Evolutionary conservation across 1,140 invertebrate genomes (phyloP).

Genomic region (Drosophila insularis): DNA sequence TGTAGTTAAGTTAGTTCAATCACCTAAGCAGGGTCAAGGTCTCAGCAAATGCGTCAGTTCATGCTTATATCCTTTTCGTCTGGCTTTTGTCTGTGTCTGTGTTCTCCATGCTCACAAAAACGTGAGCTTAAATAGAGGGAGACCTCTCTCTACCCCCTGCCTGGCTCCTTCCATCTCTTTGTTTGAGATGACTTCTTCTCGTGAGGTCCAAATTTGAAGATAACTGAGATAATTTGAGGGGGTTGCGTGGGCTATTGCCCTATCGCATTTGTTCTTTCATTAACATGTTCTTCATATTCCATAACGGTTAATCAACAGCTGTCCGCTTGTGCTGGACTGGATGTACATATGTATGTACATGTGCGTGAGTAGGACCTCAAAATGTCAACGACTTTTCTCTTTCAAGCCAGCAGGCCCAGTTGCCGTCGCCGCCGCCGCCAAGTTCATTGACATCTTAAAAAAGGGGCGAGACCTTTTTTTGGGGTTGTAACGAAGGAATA

Average conservation of each 20-base stretch:
- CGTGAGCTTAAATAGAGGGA: no score
- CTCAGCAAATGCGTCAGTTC: conserved; percentile 19
- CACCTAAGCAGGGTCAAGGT: conserved; percentile 31
- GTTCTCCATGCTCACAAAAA: not conserved
- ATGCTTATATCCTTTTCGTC: conserved; percentile 31
- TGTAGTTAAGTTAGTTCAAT: not conserved
- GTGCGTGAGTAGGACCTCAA: conserved; percentile 37
- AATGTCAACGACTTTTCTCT: conserved; percentile 66
- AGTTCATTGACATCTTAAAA: conserved; percentile 36
- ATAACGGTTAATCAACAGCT: conserved; percentile 71
- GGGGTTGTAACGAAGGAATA: conserved; percentile 22
- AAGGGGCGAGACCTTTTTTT: conserved; percentile 26
- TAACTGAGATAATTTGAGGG: no score
- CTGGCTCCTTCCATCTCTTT: no score
- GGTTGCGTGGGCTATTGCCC: no score
- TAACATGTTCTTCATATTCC: not conserved
- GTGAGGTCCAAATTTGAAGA: no score
- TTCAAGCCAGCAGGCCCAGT: conserved; percentile 7
- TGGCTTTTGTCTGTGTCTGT: conserved; percentile 3
- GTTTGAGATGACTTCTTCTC: not conserved
- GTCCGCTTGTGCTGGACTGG: conserved; percentile 5
- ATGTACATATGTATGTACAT: not conserved
- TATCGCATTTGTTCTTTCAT: no score
- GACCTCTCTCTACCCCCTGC: no score
- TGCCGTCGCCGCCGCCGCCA: not conserved